Evolutionary conservation across 2,797 vertebrate species (phyloP).

Genomic region (Eurystomus glaucurus): DNA sequence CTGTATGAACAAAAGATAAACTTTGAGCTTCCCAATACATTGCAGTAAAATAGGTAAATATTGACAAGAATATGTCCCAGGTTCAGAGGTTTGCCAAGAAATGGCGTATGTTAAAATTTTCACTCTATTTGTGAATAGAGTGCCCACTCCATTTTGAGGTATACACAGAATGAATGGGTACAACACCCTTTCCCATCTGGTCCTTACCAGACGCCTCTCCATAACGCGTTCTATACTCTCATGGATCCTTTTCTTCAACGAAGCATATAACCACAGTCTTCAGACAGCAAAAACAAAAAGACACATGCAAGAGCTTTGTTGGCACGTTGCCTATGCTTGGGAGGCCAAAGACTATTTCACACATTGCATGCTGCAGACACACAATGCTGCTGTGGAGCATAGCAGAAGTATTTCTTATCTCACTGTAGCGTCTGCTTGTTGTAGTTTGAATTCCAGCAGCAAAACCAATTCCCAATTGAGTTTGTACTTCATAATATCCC

Average conservation of each 20-base stretch:
- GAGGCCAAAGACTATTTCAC: conserved; percentile 55
- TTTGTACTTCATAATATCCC: conserved; percentile 40
- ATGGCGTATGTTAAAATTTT: neutral
- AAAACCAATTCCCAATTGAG: conserved; percentile 54
- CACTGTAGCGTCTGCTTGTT: conserved; percentile 20
- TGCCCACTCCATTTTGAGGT: neutral
- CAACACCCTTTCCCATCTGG: neutral
- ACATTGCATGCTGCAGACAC: conserved; percentile 1
- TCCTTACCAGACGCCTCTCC: neutral
- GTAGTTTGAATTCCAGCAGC: conserved; percentile 65
- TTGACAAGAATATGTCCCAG: neutral
- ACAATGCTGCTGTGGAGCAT: conserved; percentile 54
- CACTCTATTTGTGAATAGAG: neutral
- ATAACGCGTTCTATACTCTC: neutral
- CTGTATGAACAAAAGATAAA: neutral
- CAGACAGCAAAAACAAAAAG: conserved; percentile 44
- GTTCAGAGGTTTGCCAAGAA: neutral
- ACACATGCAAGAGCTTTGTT: conserved; percentile 35
- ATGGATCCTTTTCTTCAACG: neutral
- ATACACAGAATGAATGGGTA: neutral
- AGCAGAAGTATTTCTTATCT: conserved; percentile 72
- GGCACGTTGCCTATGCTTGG: conserved; percentile 49
- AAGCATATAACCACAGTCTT: neutral
- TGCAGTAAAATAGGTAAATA: neutral
- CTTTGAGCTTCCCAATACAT: neutral